Conservation (phyloP, 2,888 invertebrate genomes). For the Diabrotica balteata region DNA sequence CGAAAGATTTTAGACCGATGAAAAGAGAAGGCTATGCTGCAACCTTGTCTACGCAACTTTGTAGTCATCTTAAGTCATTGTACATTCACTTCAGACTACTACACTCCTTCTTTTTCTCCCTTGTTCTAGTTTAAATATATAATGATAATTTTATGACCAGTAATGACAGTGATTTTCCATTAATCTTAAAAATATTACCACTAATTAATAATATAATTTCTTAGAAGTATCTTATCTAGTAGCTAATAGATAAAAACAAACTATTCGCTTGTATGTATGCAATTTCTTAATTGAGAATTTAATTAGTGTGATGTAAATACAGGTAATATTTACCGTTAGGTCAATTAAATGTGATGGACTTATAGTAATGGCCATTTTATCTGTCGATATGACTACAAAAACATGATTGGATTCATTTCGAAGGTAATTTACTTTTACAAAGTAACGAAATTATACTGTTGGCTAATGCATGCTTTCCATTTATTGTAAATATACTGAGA, state of each 20-base stretch:
- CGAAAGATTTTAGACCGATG: too few relatives aligned
- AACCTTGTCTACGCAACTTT: too few relatives aligned
- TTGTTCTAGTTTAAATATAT: too few relatives aligned
- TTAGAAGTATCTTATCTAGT: constrained; percentile 22
- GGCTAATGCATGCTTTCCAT: not conserved
- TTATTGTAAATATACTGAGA: too few relatives aligned
- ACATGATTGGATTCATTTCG: not conserved
- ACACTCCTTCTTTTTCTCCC: too few relatives aligned
- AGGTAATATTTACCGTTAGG: constrained; percentile 23
- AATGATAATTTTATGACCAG: constrained; percentile 35
- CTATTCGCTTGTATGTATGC: constrained; percentile 27
- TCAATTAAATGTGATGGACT: constrained; percentile 28
- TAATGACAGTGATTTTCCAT: constrained; percentile 37
- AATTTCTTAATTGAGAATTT: constrained; percentile 31
- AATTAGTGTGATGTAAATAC: constrained; percentile 29
- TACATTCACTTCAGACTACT: too few relatives aligned
- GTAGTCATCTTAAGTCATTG: too few relatives aligned
- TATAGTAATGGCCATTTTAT: constrained; percentile 17
- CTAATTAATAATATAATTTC: constrained; percentile 36
- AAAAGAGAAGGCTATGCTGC: too few relatives aligned
- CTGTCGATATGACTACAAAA: constrained; percentile 1
- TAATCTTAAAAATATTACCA: constrained; percentile 30
- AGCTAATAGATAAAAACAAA: constrained; percentile 17
- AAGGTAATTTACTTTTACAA: not conserved
- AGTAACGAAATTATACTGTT: not conserved